phyloP scores from a whole-genome alignment of 1,140 invertebrate genomes.

The Mya arenaria region DNA sequence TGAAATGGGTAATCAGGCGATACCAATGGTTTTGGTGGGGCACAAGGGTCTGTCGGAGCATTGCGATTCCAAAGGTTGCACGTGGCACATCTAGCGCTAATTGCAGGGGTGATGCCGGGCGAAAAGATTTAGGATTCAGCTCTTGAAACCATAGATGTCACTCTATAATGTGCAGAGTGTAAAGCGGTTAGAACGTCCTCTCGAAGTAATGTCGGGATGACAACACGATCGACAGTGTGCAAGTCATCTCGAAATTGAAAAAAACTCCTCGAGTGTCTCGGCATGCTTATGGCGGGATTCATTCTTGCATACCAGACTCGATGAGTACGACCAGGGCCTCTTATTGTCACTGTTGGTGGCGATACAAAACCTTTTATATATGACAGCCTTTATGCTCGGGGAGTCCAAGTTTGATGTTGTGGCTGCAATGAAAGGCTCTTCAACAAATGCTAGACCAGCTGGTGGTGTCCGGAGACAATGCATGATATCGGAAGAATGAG shows the following conservation, averaged over 20 bases:
- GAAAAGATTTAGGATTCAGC: slow-evolving; percentile 61
- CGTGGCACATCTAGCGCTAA: neutral
- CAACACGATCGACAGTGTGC: slow-evolving; percentile 40
- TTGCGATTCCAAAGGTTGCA: slow-evolving; percentile 59
- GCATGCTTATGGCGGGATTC: slow-evolving; percentile 31
- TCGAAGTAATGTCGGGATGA: slow-evolving; percentile 41
- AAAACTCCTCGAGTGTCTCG: slow-evolving; percentile 47
- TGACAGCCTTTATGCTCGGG: slow-evolving; percentile 1
- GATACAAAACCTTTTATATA: neutral
- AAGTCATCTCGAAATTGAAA: slow-evolving; percentile 56
- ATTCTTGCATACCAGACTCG: slow-evolving; percentile 53
- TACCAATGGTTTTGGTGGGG: slow-evolving; percentile 55
- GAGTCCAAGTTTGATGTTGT: slow-evolving; percentile 1
- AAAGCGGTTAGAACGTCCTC: slow-evolving; percentile 18
- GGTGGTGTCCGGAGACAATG: neutral
- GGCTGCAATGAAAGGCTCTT: slow-evolving; percentile 48
- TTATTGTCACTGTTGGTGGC: slow-evolving; percentile 56
- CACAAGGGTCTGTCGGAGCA: slow-evolving; percentile 48
- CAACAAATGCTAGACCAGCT: neutral
- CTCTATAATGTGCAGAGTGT: slow-evolving; percentile 62
- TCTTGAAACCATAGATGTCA: slow-evolving; percentile 57
- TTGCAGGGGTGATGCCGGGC: slow-evolving; percentile 59
- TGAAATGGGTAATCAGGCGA: slow-evolving; percentile 60
- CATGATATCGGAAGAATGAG: neutral
- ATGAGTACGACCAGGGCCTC: slow-evolving; percentile 44